Percentiles rank a stretch among this genome's conserved stretches.
Conservation (phyloP, 2,797 vertebrate genomes). For the Apogon talboti region DNA sequence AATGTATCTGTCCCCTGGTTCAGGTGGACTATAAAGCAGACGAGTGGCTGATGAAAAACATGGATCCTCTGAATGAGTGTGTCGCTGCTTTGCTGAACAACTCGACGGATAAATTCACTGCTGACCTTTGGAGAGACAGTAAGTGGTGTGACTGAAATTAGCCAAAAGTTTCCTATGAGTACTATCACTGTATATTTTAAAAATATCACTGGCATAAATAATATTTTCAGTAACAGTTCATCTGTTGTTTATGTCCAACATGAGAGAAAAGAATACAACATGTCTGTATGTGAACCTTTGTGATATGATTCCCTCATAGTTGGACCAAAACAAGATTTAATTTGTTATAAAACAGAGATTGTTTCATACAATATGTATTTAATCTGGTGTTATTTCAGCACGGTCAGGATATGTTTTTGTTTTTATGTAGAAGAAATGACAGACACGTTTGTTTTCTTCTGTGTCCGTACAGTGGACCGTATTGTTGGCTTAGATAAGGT, state of each 20-base stretch:
- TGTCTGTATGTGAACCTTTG: too few relatives aligned
- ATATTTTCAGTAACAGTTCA: too few relatives aligned
- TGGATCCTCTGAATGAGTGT: constrained; percentile 97
- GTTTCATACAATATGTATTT: too few relatives aligned
- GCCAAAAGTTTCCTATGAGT: neutral
- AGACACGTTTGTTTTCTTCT: neutral
- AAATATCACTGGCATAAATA: neutral
- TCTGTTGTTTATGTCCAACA: too few relatives aligned
- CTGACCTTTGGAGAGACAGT: constrained; percentile 96
- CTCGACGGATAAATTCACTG: constrained; percentile 94
- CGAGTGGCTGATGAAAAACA: constrained; percentile 98
- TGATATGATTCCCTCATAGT: too few relatives aligned
- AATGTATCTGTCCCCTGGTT: constrained; percentile 6
- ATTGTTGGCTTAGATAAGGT: constrained; percentile 98
- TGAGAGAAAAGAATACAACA: too few relatives aligned
- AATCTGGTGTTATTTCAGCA: too few relatives aligned
- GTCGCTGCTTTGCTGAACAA: constrained; percentile 94
- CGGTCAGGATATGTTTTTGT: too few relatives aligned
- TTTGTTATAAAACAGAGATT: too few relatives aligned
- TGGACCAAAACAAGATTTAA: too few relatives aligned
- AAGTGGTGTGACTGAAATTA: constrained; percentile 39
- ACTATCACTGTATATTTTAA: neutral
- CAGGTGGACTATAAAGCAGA: constrained; percentile 98
- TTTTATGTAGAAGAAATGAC: neutral
- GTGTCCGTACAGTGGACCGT: constrained; percentile 88